Evolutionary conservation across 2,113 vertebrate genomes (phyloP).

Genomic region (Podarcis muralis): DNA sequence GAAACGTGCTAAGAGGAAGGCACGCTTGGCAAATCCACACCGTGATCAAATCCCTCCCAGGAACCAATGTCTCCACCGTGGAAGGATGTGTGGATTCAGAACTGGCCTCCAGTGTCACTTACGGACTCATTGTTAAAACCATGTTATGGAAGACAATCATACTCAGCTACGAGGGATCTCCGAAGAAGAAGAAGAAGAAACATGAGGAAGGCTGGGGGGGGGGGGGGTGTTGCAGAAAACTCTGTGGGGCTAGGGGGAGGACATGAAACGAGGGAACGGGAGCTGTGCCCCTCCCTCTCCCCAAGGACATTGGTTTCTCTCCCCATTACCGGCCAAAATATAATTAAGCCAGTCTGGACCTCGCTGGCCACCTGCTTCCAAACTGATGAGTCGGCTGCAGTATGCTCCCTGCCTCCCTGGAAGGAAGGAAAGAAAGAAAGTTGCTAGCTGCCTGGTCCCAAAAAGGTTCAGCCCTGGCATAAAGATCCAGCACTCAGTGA

Average conservation of each 20-base stretch:
- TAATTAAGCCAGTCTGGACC: constrained; percentile 37
- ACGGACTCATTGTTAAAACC: too few relatives aligned
- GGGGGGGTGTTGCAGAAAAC: not conserved
- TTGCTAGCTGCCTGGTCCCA: not conserved
- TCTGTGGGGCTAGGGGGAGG: fast-evolving
- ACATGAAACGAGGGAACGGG: not conserved
- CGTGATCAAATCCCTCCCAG: too few relatives aligned
- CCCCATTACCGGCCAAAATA: constrained; percentile 60
- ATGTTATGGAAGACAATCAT: too few relatives aligned
- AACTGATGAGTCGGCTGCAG: not conserved
- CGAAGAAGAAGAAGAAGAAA: too few relatives aligned
- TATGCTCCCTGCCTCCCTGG: constrained; percentile 32
- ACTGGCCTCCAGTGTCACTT: too few relatives aligned
- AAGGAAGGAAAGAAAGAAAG: not conserved
- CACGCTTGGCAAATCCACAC: too few relatives aligned
- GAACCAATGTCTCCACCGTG: too few relatives aligned
- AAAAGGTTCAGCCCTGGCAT: not conserved
- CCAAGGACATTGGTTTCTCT: not conserved
- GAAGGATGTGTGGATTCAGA: too few relatives aligned
- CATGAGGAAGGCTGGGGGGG: not conserved
- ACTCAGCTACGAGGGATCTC: too few relatives aligned
- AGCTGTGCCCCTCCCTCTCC: not conserved
- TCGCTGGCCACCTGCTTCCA: constrained; percentile 66
- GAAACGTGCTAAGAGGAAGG: too few relatives aligned
- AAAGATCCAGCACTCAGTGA: not conserved